Conservation (phyloP, 2,888 invertebrate genomes). For the Drosophila quinaria region DNA sequence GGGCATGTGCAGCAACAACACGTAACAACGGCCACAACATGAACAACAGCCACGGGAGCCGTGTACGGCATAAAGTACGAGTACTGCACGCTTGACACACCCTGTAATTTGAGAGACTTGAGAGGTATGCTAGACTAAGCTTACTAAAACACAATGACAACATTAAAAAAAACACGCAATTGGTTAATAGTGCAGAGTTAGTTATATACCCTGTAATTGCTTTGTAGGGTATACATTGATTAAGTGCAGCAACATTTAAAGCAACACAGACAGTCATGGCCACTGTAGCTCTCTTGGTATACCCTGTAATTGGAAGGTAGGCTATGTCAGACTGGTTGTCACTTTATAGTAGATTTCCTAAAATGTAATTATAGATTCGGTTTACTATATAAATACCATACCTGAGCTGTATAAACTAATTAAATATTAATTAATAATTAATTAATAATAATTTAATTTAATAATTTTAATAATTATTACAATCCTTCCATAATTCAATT, state of each 20-base stretch:
- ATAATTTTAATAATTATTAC: too few species aligned
- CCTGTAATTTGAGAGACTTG: conserved; percentile 12
- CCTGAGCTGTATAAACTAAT: too few species aligned
- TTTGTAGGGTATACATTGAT: background rate
- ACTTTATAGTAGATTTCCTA: too few species aligned
- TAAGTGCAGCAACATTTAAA: too few species aligned
- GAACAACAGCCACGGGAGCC: conserved; percentile 53
- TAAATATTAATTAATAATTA: too few species aligned
- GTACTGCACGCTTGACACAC: conserved; percentile 55
- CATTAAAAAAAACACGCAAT: too few species aligned
- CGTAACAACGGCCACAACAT: conserved; percentile 27
- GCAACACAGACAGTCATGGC: background rate
- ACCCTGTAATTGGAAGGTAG: background rate
- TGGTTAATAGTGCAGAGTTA: too few species aligned
- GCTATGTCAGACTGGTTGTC: background rate
- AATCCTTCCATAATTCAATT: too few species aligned
- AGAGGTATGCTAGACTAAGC: background rate
- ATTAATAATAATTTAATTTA: too few species aligned
- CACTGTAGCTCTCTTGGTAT: background rate
- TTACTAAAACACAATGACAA: background rate
- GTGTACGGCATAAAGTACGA: conserved; percentile 65
- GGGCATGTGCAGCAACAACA: conserved; percentile 42
- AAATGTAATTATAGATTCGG: too few species aligned
- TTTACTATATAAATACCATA: too few species aligned
- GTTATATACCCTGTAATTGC: background rate